Conservation (phyloP, 1,140 invertebrate species). For the Pseudomyrmex gracilis region DNA sequence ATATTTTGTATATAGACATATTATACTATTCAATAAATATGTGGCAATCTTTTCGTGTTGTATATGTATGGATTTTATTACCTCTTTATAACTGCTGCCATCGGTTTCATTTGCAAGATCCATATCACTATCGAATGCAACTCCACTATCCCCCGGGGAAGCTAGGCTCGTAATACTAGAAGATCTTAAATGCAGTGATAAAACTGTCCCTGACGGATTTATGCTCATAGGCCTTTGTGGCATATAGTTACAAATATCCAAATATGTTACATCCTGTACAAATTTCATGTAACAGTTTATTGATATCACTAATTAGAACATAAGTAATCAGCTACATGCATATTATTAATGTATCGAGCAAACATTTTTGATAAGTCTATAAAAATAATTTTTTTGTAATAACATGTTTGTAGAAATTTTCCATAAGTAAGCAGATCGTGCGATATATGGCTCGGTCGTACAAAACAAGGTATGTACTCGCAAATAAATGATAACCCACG, state of each 20-base stretch:
- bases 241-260: conserved; percentile 85
- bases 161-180: conserved; percentile 83
- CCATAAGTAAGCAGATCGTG: conserved; percentile 35
- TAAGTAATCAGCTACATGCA: background rate
- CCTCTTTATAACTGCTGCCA: conserved; percentile 83
- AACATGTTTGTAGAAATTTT: conserved; percentile 54
- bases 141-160: conserved; percentile 84
- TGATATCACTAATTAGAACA: background rate
- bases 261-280: conserved; percentile 83
- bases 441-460: conserved; percentile 60
- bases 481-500: conserved; percentile 77
- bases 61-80: conserved; percentile 69
- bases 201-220: conserved; percentile 82
- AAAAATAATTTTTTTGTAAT: conserved; percentile 27
- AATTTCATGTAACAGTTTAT: conserved; percentile 35
- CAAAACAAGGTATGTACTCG: conserved; percentile 74
- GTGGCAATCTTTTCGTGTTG: background rate
- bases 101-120: conserved; percentile 84
- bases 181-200: conserved; percentile 82
- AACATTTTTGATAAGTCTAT: conserved; percentile 18
- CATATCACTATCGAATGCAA: conserved; percentile 84
- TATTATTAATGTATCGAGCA: conserved; percentile 4
- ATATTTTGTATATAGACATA: background rate
- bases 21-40: background rate
- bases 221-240: conserved; percentile 85